Conservation (phyloP, 2,113 vertebrate genomes). For the Sminthopsis crassicaudata region DNA sequence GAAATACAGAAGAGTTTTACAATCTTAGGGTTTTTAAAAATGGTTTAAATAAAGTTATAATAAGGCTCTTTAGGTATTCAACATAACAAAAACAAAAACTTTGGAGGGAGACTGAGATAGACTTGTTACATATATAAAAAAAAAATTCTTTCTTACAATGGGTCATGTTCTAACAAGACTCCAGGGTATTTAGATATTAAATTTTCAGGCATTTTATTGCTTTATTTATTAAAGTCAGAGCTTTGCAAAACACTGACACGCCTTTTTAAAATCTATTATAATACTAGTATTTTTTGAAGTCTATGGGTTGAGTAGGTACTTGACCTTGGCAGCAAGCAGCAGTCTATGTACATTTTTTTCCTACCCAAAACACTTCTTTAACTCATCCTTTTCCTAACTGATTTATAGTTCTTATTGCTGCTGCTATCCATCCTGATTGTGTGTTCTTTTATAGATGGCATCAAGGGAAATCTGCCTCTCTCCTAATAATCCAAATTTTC, state of each 20-base stretch:
- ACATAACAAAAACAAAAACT: slow-evolving; percentile 24
- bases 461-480: not conserved
- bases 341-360: not conserved
- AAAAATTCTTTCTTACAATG: slow-evolving; percentile 25
- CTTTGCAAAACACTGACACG: slow-evolving; percentile 13
- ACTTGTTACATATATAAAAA: slow-evolving; percentile 38
- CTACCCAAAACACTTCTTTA: slow-evolving; percentile 31
- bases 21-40: not conserved
- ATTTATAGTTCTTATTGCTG: not conserved
- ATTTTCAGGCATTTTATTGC: slow-evolving; percentile 30
- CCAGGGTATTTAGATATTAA: slow-evolving; percentile 2
- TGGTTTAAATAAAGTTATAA: slow-evolving; percentile 47
- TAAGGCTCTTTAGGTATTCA: slow-evolving; percentile 23
- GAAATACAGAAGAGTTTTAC: not conserved
- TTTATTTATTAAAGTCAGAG: slow-evolving; percentile 38
- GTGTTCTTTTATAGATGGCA: not conserved
- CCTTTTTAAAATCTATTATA: not conserved
- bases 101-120: slow-evolving; percentile 21
- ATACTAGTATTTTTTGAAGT: slow-evolving; percentile 19
- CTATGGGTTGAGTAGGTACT: slow-evolving; percentile 3
- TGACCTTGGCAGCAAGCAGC: slow-evolving; percentile 30
- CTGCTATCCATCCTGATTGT: fast-evolving
- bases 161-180: slow-evolving; percentile 34
- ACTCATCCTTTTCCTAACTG: not conserved
- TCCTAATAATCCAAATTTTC: not conserved